Evolutionary conservation across 2,888 invertebrate genomes (phyloP).

Genomic region (Polietes domitor): DNA sequence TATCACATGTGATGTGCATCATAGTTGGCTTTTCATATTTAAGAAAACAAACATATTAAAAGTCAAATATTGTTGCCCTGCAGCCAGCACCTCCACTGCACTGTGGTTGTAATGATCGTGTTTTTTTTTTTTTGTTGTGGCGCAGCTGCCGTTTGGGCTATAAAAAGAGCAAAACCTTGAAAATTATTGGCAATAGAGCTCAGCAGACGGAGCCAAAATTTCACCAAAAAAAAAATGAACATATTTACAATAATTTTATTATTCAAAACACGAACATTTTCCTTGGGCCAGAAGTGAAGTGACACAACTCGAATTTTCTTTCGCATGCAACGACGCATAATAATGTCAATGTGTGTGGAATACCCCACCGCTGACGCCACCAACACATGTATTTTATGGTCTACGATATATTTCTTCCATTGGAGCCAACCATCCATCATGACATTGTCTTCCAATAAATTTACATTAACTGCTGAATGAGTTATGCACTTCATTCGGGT

Average conservation of each 20-base stretch:
- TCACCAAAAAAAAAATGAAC: slow-evolving; percentile 36
- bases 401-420: not conserved
- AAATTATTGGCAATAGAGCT: slow-evolving; percentile 63
- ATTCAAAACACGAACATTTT: slow-evolving; percentile 19
- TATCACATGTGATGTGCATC: slow-evolving; percentile 20
- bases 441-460: slow-evolving; percentile 25
- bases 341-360: not conserved
- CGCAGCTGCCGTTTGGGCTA: not conserved
- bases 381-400: not conserved
- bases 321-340: not conserved
- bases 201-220: slow-evolving; percentile 63
- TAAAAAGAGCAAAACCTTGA: slow-evolving; percentile 60
- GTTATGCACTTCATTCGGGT: slow-evolving; percentile 29
- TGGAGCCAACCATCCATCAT: slow-evolving; percentile 47
- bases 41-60: slow-evolving; percentile 3
- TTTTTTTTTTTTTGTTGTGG: too few species aligned
- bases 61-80: slow-evolving; percentile 18
- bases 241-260: slow-evolving; percentile 6
- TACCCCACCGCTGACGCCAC: not conserved
- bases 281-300: not conserved
- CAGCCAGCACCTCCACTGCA: too few species aligned
- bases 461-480: slow-evolving; percentile 29
- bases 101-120: not conserved
- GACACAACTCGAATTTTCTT: not conserved
- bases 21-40: not conserved